Evolutionary conservation across 2,797 vertebrate species (phyloP), one percentile per base, ranked within the genome.

Genomic region (Parambassis ranga): DNA sequence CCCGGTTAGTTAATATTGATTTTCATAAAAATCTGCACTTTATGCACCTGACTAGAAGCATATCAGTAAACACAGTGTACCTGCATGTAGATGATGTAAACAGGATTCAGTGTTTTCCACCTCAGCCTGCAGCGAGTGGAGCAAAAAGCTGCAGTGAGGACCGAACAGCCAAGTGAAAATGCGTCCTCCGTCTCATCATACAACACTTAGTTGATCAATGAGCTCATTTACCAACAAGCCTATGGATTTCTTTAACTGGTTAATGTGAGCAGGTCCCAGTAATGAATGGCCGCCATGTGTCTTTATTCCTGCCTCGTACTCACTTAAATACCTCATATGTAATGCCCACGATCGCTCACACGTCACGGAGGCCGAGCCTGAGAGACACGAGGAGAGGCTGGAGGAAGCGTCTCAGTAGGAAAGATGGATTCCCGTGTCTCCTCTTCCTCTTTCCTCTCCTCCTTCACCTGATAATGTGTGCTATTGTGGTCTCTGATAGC

Each of bases 401-500:
- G 10, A 61, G n/a, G 28, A 55, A 36, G 10, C 55, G 48, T 50
- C 37, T 48, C n/a, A 43, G 72, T 56, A 26, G 11, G 18, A 70
- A 51, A 33, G n/a, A 28, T 27, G 11, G 15, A 24, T 51, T 31
- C 24, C 36, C 16, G 22, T 42, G 13, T 30, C 5, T 44, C 18
- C 8, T 30, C 32, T 28, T 5, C 13, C 24, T 24, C 30, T 13
- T 8, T 18, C 22, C 32, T 32, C 13, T 14, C 14, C n/a, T 22
- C 26, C 4, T 22, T 22, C 30, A 3, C 13, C 14, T 22, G 47
- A 58, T 78, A 37, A 69, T 75, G 26, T 48, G 28, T 56, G 41
- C 39, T 61, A 64, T 61, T 65, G 61, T 76, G 77, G 57, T 73
- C 77, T 67, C 52, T 61, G 76, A 87, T 76, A 66, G 64, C 66